Percentiles rank a stretch among this genome's conserved stretches.
Evolutionary conservation across 2,888 invertebrate genomes (phyloP).

Genomic region (Nipponacmea schrenckii): DNA sequence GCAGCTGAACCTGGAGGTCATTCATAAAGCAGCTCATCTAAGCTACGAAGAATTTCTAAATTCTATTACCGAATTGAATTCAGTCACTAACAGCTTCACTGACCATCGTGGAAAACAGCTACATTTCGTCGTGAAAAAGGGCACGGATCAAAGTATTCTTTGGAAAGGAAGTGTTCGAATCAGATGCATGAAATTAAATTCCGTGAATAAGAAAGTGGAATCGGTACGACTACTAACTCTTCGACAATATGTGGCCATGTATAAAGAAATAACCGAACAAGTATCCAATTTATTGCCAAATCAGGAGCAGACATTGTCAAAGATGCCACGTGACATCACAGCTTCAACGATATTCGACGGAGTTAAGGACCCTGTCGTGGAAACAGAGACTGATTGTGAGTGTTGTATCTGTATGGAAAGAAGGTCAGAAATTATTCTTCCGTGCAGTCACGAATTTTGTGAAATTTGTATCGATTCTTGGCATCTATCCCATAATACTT

Average conservation of each 20-base stretch:
- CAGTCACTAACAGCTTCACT: conserved; percentile 73
- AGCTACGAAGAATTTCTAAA: conserved; percentile 74
- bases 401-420: conserved; percentile 81
- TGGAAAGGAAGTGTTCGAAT: conserved; percentile 80
- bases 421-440: conserved; percentile 76
- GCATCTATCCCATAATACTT: conserved; percentile 78
- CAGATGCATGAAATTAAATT: conserved; percentile 62
- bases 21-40: conserved; percentile 66
- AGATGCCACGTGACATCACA: conserved; percentile 39
- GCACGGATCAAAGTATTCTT: conserved; percentile 74
- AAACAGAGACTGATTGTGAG: conserved; percentile 69
- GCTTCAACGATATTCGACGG: conserved; percentile 60
- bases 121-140: conserved; percentile 76
- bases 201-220: conserved; percentile 67
- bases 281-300: conserved; percentile 43
- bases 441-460: conserved; percentile 80
- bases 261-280: conserved; percentile 63
- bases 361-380: conserved; percentile 27
- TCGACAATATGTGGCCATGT: conserved; percentile 75
- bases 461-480: conserved; percentile 79
- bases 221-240: conserved; percentile 74
- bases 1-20: conserved; percentile 55
- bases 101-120: conserved; percentile 75
- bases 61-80: conserved; percentile 74
- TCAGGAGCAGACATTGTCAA: conserved; percentile 24